Percentiles rank a stretch among this genome's conserved stretches.
These are phyloP conservation scores for Papilio dardanus DNA, from an alignment of 1,140 invertebrate genomes.

Conservation along the genomic window DNA sequence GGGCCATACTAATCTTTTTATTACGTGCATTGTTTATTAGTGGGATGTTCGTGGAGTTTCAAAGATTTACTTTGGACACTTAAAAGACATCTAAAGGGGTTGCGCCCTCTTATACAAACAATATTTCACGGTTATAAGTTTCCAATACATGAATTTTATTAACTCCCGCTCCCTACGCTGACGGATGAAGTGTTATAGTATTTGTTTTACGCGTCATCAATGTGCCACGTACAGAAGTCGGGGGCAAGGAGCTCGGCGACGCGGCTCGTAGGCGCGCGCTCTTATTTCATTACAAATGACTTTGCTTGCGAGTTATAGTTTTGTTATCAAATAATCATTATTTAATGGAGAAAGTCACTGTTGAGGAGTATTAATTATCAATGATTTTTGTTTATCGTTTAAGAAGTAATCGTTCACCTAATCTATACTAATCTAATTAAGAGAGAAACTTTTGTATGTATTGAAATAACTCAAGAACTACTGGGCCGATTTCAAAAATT, in stretches of 20 bases:
- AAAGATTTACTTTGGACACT: slow-evolving; percentile 36
- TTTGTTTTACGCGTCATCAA: slow-evolving; percentile 79
- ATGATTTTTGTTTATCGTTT: too few relatives aligned
- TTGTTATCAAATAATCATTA: slow-evolving; percentile 34
- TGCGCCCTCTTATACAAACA: slow-evolving; percentile 66
- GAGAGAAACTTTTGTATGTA: too few relatives aligned
- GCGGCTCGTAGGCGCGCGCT: slow-evolving; percentile 28
- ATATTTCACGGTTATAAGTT: slow-evolving; percentile 80
- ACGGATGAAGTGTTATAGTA: slow-evolving; percentile 70
- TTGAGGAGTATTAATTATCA: background rate
- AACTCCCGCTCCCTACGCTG: slow-evolving; percentile 71
- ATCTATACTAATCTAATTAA: too few relatives aligned
- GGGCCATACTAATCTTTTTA: too few relatives aligned
- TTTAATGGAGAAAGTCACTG: slow-evolving; percentile 8
- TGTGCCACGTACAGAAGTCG: slow-evolving; percentile 64
- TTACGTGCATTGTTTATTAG: background rate
- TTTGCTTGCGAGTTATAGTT: slow-evolving; percentile 44
- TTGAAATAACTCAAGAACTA: too few relatives aligned
- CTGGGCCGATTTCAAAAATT: too few relatives aligned
- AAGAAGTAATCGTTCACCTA: too few relatives aligned
- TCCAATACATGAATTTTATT: slow-evolving; percentile 82
- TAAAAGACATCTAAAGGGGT: slow-evolving; percentile 64
- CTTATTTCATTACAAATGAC: slow-evolving; percentile 58
- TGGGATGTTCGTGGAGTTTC: background rate
- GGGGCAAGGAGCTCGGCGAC: slow-evolving; percentile 55